These are phyloP conservation scores for chimpanzee (Pan troglodytes) DNA, from an alignment of 2,113 vertebrate species.

Conservation along the genomic window DNA sequence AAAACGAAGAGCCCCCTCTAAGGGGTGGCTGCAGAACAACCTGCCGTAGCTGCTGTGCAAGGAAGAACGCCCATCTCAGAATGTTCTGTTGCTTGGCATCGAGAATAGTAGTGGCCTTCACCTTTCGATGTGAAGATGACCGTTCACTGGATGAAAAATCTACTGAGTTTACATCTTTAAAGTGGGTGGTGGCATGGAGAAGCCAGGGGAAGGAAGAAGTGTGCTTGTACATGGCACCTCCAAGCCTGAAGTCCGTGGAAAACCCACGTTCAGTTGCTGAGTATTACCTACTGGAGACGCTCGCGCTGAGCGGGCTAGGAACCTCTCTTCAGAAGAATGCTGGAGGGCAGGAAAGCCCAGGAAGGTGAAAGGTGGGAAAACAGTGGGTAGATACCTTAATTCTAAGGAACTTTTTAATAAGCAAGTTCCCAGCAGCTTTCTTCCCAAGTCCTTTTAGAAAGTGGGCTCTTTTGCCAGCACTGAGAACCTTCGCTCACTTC, in stretches of 20 bases:
- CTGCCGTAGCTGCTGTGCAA: accelerated
- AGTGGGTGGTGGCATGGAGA: not conserved
- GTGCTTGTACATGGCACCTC: not conserved
- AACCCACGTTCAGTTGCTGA: not conserved
- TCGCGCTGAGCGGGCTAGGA: too few relatives aligned
- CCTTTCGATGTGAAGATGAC: not conserved
- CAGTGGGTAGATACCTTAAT: not conserved
- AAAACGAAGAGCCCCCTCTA: accelerated
- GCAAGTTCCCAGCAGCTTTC: not conserved
- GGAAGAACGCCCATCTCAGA: accelerated
- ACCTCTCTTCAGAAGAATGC: not conserved
- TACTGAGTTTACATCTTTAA: not conserved
- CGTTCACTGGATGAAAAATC: not conserved
- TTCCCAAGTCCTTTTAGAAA: not conserved
- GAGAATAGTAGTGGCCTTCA: not conserved
- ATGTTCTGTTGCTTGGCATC: accelerated
- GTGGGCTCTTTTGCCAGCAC: not conserved
- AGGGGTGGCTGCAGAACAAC: accelerated
- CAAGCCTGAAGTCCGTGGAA: too few relatives aligned
- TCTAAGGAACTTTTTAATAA: not conserved
- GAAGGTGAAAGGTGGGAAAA: not conserved
- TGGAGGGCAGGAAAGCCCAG: not conserved
- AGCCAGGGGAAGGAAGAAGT: not conserved
- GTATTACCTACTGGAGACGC: not conserved
- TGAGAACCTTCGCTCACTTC: not conserved